Evolutionary conservation across 2,888 invertebrate genomes (phyloP), one percentile per base, ranked within the genome.

Genomic region (Metellina segmentata): DNA sequence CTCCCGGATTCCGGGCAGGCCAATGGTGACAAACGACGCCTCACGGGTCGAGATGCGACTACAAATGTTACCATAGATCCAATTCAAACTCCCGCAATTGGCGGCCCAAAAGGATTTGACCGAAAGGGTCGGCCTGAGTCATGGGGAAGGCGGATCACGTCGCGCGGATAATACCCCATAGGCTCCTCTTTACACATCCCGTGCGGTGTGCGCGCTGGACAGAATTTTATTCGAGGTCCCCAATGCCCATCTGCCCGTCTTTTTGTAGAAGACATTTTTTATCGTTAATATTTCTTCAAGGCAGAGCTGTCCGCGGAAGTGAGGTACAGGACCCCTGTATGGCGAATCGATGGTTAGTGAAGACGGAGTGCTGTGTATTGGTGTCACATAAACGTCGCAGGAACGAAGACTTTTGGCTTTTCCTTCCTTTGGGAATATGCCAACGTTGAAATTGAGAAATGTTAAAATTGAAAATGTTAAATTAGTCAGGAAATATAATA

Each of bases 41-140:
- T n/a, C 48, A 6, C 11, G 52, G 4, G 49, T 52, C 61, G 20
- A 52, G 34, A 79, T 11, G 13, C 19, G 16, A 61, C 61, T 20
- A 7, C 34, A 34, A 79, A 79, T 34, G 61, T 13, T 34, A 7
- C 16, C 79, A 61, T 53, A 11, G 20, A 34, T 20, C 13, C 20
- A 53, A 61, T 61, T 79, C 79, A 61, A 53, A 61, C 53, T 20
- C 11, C 13, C 34, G 79, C 79, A 20, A 79, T 79, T 19, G 16
- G 11, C 34, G 49, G 34, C 34, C 34, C 69, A 61, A 13, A 61
- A 79, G 79, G 16, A 61, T 77, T 16, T 75, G 16, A 13, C 13
- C 16, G n/a, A 49, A 48, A 75, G 51, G n/a, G 51, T 77, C 19
- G 19, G 52, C 20, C 20, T 11, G 13, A 61, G 20, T 61, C 53